Conservation (phyloP, 2,888 invertebrate species). For the Cephonodes hylas region DNA sequence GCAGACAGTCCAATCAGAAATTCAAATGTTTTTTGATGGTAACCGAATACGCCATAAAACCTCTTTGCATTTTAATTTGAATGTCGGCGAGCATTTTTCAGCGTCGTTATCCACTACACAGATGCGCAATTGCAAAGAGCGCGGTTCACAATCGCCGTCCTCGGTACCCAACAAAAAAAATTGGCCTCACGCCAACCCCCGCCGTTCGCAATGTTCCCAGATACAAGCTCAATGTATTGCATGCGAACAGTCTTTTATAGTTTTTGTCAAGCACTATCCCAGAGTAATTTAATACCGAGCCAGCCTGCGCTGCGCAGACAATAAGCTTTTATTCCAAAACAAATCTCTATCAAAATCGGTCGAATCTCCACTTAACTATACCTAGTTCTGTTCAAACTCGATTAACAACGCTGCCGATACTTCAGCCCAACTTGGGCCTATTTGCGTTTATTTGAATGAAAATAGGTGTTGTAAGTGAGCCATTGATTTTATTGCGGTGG, state of each 20-base stretch:
- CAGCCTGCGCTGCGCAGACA: constrained; percentile 38
- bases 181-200: constrained; percentile 58
- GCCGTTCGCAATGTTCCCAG: constrained; percentile 36
- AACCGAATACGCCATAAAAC: neutral
- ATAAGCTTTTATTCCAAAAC: constrained; percentile 52
- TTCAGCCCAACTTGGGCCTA: constrained; percentile 39
- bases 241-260: constrained; percentile 57
- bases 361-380: constrained; percentile 27
- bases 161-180: constrained; percentile 36
- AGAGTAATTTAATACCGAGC: constrained; percentile 56
- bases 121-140: constrained; percentile 9
- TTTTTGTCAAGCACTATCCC: constrained; percentile 48
- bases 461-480: constrained; percentile 53
- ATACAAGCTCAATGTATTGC: constrained; percentile 54
- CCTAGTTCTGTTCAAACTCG: constrained; percentile 27
- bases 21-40: neutral
- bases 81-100: neutral
- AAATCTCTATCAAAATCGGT: constrained; percentile 46
- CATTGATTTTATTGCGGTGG: constrained; percentile 60
- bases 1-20: neutral
- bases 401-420: constrained; percentile 39
- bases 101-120: neutral
- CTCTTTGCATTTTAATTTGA: constrained; percentile 3
- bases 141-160: neutral
- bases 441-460: constrained; percentile 49